Conservation (phyloP, 2,113 vertebrate species). For the Nothocercus nigrocapillus region DNA sequence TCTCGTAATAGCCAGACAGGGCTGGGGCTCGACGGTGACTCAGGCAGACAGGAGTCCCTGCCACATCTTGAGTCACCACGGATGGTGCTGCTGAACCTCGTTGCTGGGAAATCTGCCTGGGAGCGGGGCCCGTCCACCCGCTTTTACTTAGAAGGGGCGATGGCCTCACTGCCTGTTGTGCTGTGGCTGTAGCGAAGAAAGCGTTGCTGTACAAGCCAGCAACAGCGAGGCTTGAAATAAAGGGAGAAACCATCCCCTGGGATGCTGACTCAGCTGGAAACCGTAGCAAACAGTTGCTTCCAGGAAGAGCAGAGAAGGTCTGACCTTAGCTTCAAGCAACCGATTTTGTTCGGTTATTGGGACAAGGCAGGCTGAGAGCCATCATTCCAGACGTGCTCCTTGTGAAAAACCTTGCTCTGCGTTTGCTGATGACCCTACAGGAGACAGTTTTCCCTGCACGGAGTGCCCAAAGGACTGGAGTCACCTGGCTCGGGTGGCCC, state of each 20-base stretch:
- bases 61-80: background rate
- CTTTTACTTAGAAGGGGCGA: background rate
- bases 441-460: background rate
- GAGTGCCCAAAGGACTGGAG: background rate
- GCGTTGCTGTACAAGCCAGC: background rate
- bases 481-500: background rate
- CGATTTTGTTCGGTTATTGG: background rate
- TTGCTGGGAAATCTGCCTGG: background rate
- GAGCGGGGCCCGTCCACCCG: background rate
- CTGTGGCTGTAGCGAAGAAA: background rate
- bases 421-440: background rate
- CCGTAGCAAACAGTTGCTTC: background rate
- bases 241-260: background rate
- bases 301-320: background rate
- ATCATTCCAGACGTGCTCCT: background rate
- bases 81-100: rapidly evolving
- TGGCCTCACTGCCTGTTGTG: background rate
- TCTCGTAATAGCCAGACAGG: background rate
- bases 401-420: background rate
- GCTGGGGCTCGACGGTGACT: background rate
- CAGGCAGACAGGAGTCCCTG: background rate
- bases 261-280: background rate
- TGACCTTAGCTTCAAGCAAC: background rate
- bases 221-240: background rate
- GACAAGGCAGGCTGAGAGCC: background rate